Conservation (phyloP, 2,113 vertebrate genomes). For the Stigmatopora argus region DNA sequence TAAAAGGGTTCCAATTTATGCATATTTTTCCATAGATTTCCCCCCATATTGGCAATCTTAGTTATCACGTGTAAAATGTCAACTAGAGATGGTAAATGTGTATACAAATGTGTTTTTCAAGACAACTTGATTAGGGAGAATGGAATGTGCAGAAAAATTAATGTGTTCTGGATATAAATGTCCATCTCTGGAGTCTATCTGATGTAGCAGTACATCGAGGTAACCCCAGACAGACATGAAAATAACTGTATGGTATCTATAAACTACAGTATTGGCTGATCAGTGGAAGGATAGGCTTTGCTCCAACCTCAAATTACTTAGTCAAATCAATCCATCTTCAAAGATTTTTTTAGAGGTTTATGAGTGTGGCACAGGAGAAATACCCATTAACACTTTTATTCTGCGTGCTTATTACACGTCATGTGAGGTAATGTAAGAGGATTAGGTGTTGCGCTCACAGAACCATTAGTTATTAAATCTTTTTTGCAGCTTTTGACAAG, state of each 20-base stretch:
- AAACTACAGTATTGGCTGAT: constrained; percentile 61
- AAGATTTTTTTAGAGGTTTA: neutral
- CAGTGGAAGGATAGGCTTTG: constrained; percentile 43
- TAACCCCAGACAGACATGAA: constrained; percentile 55
- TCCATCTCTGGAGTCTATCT: constrained; percentile 62
- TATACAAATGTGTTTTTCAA: too few species aligned
- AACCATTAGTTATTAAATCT: neutral
- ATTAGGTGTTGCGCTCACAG: neutral
- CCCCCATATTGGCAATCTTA: too few species aligned
- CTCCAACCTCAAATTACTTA: constrained; percentile 20
- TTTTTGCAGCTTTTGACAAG: neutral
- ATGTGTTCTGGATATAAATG: too few species aligned
- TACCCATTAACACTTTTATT: neutral
- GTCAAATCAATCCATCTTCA: neutral
- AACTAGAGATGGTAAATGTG: too few species aligned
- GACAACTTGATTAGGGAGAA: too few species aligned
- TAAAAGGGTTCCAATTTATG: neutral
- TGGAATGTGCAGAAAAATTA: too few species aligned
- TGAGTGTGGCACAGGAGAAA: neutral
- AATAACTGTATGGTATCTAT: constrained; percentile 54
- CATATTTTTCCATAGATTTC: neutral
- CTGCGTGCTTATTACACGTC: neutral
- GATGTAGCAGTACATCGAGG: constrained; percentile 70
- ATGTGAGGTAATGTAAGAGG: neutral
- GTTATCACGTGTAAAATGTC: too few species aligned